Percentiles rank a stretch among this genome's conserved stretches.
Evolutionary conservation across 2,797 vertebrate genomes (phyloP).

Genomic region (Cossypha dichroa): DNA sequence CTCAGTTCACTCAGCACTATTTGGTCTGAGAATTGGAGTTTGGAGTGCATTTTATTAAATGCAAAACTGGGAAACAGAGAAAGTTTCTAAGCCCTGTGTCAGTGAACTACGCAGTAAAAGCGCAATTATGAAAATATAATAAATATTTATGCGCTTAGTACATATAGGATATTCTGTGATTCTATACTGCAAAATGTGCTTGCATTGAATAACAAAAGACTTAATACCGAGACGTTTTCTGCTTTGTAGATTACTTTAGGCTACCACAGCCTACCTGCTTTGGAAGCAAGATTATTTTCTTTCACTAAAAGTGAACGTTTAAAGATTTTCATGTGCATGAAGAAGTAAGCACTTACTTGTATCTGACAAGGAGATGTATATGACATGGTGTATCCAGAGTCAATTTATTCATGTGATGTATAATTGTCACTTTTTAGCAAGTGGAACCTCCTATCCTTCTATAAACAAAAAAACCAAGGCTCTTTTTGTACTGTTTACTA

Average conservation of each 20-base stretch:
- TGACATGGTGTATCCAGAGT: background rate
- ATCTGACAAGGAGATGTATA: background rate
- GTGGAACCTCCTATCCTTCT: background rate
- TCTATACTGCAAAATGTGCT: slow-evolving; percentile 4
- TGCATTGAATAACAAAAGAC: slow-evolving; percentile 31
- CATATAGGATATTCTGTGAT: background rate
- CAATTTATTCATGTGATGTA: background rate
- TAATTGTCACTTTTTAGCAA: slow-evolving; percentile 22
- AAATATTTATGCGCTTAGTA: slow-evolving; percentile 43
- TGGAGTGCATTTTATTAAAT: slow-evolving; percentile 5
- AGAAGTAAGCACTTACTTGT: slow-evolving; percentile 4
- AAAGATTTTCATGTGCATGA: slow-evolving; percentile 2
- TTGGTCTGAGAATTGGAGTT: background rate
- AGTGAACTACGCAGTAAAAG: slow-evolving; percentile 9
- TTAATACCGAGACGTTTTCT: background rate
- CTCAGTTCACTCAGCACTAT: slow-evolving; percentile 8
- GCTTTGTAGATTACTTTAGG: slow-evolving; percentile 27
- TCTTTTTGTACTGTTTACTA: slow-evolving; percentile 35
- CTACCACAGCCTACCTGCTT: background rate
- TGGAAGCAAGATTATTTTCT: slow-evolving; percentile 34
- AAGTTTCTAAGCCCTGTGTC: background rate
- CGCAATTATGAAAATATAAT: slow-evolving; percentile 37
- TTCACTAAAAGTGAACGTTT: slow-evolving; percentile 25
- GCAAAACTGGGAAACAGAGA: background rate
- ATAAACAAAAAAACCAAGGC: background rate